A percentile compares a stretch with the other conserved stretches of the same genome.
Evolutionary conservation across 1,140 invertebrate species (phyloP).

Genomic region (Cyclargus thomasi): DNA sequence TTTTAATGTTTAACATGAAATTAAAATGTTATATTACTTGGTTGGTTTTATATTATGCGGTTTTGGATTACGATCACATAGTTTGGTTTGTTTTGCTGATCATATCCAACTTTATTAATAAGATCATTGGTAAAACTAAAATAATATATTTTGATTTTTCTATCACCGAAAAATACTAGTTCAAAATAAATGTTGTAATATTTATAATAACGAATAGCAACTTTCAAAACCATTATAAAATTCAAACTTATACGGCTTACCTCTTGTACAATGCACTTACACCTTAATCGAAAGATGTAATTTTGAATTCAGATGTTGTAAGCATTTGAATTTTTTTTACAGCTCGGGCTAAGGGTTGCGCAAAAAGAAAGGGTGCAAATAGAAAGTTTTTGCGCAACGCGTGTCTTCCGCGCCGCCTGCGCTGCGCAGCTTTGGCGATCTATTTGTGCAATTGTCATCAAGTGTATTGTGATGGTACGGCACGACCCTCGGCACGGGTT

Average conservation of each 20-base stretch:
- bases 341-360: conserved; percentile 35
- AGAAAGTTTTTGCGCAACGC: conserved; percentile 54
- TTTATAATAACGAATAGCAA: too few species aligned
- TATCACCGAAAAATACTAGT: too few species aligned
- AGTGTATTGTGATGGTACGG: neutral
- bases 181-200: too few species aligned
- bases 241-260: neutral
- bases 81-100: neutral
- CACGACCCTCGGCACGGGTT: neutral
- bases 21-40: neutral
- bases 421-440: neutral
- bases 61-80: neutral
- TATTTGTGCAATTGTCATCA: neutral
- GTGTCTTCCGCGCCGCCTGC: neutral
- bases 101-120: neutral
- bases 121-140: neutral
- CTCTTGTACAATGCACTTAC: conserved; percentile 18
- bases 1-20: conserved; percentile 1
- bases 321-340: conserved; percentile 21
- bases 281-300: conserved; percentile 11
- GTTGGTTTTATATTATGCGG: neutral
- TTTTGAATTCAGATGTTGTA: conserved; percentile 5
- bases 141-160: neutral
- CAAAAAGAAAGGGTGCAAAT: conserved; percentile 47
- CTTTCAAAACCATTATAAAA: too few species aligned